Base-by-base conservation (phyloP, 2,797 vertebrate genomes). In the Picus viridis region DNA sequence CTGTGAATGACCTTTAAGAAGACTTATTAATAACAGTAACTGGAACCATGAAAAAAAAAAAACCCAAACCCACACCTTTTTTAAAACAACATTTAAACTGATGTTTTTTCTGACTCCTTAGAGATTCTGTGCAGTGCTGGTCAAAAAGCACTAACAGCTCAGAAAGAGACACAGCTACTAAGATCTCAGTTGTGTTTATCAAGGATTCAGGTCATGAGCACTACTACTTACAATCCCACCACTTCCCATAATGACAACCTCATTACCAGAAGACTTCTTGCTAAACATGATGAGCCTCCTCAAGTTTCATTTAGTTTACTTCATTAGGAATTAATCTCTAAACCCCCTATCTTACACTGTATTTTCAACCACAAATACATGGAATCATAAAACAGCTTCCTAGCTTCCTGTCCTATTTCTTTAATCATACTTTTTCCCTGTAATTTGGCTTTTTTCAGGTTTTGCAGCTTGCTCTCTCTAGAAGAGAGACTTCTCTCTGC, bases 271-370 rank as follows among this genome's bases (percentile, higher is more conserved):
- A 83, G 43, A 36, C 13, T 54, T 30, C 45, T 64, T 69, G 64
- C 16, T 36, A 70, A 78, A 62, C 6, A 51, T 0, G 0, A 8
- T 0, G 14, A 92, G 34, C 56, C n/a, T 27, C 7, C 11, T 49
- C 47, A 49, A 49, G 74, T 62, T 89, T 90, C 45, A 78, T 6
- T 12, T n/a, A 45, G 23, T 20, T 56, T 49, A 23, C 8, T 67
- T 85, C 29, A 32, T 12, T 41, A 74, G 22, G 10, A 68, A 32
- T 19, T 8, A 70, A 30, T 6, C 19, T 73, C 57, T 45, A 56
- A 88, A 72, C 5, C 2, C 12, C 19, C 12, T 72, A 63, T 20
- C 45, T 71, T 68, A 47, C 23, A 62, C 0, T 69, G 23, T 7
- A 69, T 72, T 78, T 80, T 32, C 29, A 93, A 27, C 2, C 51